Conservation (phyloP, 1,140 invertebrate species). For the Amphibalanus amphitrite region DNA sequence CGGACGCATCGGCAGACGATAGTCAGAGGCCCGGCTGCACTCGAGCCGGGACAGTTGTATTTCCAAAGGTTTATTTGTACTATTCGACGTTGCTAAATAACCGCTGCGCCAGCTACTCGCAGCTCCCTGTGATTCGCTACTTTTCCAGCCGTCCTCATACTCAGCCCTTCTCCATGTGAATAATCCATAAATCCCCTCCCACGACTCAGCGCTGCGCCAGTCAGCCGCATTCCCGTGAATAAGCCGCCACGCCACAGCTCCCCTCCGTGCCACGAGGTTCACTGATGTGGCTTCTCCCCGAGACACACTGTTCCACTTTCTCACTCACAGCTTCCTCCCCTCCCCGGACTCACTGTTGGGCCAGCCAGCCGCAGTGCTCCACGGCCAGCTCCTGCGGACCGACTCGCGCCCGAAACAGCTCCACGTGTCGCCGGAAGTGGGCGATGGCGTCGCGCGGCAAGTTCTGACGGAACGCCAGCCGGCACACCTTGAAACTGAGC, state of each 20-base stretch:
- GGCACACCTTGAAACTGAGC: conserved; percentile 88
- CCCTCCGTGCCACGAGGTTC: too few species aligned
- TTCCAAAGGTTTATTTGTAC: background rate
- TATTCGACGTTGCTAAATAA: background rate
- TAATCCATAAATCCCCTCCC: background rate
- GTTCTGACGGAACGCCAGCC: conserved; percentile 69
- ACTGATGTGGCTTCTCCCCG: too few species aligned
- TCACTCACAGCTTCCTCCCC: too few species aligned
- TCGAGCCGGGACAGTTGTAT: background rate
- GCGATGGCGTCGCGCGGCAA: conserved; percentile 80
- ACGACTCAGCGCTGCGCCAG: too few species aligned
- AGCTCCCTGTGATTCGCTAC: background rate
- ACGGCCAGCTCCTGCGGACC: conserved; percentile 67
- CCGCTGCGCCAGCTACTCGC: background rate
- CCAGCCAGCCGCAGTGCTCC: conserved; percentile 92
- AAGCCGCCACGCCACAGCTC: too few species aligned
- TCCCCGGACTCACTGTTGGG: conserved; percentile 59
- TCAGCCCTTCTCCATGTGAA: background rate
- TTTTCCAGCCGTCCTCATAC: background rate
- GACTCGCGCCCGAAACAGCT: conserved; percentile 60
- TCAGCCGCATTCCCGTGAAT: too few species aligned
- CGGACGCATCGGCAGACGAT: background rate
- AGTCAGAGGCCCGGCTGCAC: background rate
- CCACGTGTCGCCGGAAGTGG: conserved; percentile 79
- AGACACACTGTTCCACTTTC: too few species aligned